Percentiles rank a stretch among this genome's conserved stretches.
phyloP scores from a whole-genome alignment of 1,140 invertebrate species.

The Calycopis cecrops region DNA sequence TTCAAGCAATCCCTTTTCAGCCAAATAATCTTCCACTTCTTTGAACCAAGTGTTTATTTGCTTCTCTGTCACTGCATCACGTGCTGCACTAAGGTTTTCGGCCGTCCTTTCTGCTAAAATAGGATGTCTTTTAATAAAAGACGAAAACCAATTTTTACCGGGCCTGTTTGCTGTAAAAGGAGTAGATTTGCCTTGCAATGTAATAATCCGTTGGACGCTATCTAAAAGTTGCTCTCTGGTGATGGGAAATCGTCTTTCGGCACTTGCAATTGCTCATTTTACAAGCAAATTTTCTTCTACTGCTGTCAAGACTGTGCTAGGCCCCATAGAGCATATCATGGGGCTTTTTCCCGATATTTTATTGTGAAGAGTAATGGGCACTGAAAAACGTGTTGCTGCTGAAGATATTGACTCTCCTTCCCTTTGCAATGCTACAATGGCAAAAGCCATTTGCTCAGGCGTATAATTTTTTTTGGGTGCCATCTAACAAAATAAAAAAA shows the following conservation, averaged over 20 bases:
- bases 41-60: constrained; percentile 36
- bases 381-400: background rate
- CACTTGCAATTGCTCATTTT: background rate
- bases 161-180: constrained; percentile 23
- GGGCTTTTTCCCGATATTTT: background rate
- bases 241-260: background rate
- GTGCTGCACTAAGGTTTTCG: constrained; percentile 24
- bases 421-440: background rate
- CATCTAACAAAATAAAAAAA: background rate
- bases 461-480: constrained; percentile 3
- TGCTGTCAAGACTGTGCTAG: background rate
- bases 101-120: constrained; percentile 18
- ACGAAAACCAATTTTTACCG: constrained; percentile 39
- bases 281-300: background rate
- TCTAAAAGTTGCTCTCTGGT: background rate
- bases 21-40: constrained; percentile 33
- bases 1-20: constrained; percentile 29
- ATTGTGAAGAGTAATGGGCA: background rate
- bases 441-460: background rate
- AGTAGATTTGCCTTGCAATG: background rate
- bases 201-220: background rate
- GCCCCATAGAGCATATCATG: background rate
- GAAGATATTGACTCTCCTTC: background rate
- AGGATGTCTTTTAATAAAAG: constrained; percentile 39
- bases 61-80: constrained; percentile 25